phyloP scores from a whole-genome alignment of 2,797 vertebrate genomes.

The Mareca penelope region DNA sequence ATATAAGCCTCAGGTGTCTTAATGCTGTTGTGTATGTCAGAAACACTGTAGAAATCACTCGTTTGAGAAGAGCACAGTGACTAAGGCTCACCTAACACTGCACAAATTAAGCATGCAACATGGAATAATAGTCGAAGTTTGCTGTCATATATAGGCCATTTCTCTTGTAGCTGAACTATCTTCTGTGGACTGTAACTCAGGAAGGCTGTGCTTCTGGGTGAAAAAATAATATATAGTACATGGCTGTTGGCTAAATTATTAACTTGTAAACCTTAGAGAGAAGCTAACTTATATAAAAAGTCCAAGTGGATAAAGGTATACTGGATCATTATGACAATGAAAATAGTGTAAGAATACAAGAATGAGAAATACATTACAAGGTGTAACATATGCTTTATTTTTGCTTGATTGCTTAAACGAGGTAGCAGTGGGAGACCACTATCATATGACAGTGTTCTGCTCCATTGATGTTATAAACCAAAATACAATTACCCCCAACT shows the following conservation, averaged over 20 bases:
- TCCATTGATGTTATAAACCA: slow-evolving; percentile 63
- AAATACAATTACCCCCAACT: slow-evolving; percentile 62
- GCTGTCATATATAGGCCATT: slow-evolving; percentile 63
- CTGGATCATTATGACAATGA: slow-evolving; percentile 71
- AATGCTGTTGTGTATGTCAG: neutral
- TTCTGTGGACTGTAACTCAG: slow-evolving; percentile 32
- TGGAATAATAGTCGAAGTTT: neutral
- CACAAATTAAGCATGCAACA: neutral
- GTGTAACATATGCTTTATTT: slow-evolving; percentile 75
- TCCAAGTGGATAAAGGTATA: slow-evolving; percentile 55
- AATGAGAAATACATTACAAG: slow-evolving; percentile 72
- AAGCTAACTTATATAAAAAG: slow-evolving; percentile 68
- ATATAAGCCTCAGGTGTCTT: neutral
- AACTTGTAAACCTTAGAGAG: slow-evolving; percentile 61
- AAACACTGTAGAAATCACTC: neutral
- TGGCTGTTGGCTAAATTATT: slow-evolving; percentile 69
- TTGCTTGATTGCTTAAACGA: slow-evolving; percentile 73
- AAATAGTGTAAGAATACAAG: slow-evolving; percentile 73
- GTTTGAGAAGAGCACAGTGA: neutral
- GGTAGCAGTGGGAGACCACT: slow-evolving; percentile 70
- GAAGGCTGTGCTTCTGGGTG: slow-evolving; percentile 51
- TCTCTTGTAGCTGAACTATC: slow-evolving; percentile 31
- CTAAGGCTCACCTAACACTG: neutral
- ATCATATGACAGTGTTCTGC: slow-evolving; percentile 37
- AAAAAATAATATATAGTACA: slow-evolving; percentile 69